Evolutionary conservation across 2,888 invertebrate genomes (phyloP).

Genomic region (Aethes cnicana): DNA sequence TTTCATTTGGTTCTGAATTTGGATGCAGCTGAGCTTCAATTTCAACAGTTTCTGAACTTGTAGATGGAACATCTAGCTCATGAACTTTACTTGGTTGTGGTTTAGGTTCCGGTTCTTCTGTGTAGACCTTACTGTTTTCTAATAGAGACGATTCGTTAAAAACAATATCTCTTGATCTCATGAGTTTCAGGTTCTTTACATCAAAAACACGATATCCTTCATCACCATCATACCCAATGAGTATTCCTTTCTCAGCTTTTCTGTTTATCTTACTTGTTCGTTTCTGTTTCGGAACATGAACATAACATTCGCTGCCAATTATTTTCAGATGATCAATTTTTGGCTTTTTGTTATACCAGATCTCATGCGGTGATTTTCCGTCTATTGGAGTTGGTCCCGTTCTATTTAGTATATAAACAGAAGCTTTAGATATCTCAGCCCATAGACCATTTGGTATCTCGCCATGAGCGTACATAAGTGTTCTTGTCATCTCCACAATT

Average conservation of each 20-base stretch:
- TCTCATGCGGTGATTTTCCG: background rate
- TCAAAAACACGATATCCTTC: conserved; percentile 28
- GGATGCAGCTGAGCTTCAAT: background rate
- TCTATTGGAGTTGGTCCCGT: background rate
- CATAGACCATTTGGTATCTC: conserved; percentile 1
- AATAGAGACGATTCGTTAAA: conserved; percentile 18
- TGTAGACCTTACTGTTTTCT: background rate
- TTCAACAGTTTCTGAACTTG: background rate
- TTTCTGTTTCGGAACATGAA: conserved; percentile 1
- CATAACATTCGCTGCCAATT: background rate
- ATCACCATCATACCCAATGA: conserved; percentile 30
- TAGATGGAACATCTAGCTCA: background rate
- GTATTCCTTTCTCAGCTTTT: background rate
- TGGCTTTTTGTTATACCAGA: conserved; percentile 2
- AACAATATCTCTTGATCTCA: conserved; percentile 29
- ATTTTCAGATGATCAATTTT: background rate
- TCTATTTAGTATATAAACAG: conserved; percentile 1
- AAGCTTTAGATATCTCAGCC: no score
- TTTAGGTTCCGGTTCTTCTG: background rate
- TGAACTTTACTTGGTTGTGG: background rate
- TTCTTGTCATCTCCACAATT: conserved; percentile 5
- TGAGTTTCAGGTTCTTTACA: conserved; percentile 8
- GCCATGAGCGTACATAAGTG: conserved; percentile 9
- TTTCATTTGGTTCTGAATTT: no score
- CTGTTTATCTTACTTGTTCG: background rate